Evolutionary conservation across 2,797 vertebrate species (phyloP).

Genomic region (Gymnoscopelus braueri): DNA sequence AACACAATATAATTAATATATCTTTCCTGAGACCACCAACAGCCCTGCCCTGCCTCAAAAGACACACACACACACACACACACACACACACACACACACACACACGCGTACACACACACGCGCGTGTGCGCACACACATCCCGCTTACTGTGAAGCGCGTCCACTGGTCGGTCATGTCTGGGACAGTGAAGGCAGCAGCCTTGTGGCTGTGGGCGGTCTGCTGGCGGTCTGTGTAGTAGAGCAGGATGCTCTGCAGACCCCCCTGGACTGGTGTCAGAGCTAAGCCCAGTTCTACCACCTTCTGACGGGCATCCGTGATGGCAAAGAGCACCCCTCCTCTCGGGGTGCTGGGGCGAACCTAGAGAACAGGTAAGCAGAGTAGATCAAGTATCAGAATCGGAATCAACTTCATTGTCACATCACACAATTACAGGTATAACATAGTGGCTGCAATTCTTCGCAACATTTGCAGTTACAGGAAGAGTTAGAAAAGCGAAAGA

Average conservation of each 20-base stretch:
- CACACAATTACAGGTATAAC: neutral
- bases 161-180: conserved; percentile 89
- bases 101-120: neutral
- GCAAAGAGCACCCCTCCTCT: conserved; percentile 89
- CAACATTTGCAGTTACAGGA: too few species aligned
- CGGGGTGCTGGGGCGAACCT: conserved; percentile 77
- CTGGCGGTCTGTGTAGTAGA: conserved; percentile 87
- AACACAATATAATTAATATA: too few species aligned
- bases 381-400: neutral
- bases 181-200: conserved; percentile 86
- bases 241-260: conserved; percentile 82
- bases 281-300: conserved; percentile 89
- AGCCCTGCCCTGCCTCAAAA: neutral
- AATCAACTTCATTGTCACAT: neutral
- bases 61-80: neutral
- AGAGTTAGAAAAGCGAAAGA: too few species aligned
- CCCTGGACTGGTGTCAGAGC: conserved; percentile 82
- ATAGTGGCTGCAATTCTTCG: too few species aligned
- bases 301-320: conserved; percentile 89
- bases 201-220: conserved; percentile 81
- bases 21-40: too few species aligned
- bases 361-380: neutral
- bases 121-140: neutral
- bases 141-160: conserved; percentile 82
- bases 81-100: neutral